Conservation (phyloP, 2,888 invertebrate species). For the Diadegma fenestrale region DNA sequence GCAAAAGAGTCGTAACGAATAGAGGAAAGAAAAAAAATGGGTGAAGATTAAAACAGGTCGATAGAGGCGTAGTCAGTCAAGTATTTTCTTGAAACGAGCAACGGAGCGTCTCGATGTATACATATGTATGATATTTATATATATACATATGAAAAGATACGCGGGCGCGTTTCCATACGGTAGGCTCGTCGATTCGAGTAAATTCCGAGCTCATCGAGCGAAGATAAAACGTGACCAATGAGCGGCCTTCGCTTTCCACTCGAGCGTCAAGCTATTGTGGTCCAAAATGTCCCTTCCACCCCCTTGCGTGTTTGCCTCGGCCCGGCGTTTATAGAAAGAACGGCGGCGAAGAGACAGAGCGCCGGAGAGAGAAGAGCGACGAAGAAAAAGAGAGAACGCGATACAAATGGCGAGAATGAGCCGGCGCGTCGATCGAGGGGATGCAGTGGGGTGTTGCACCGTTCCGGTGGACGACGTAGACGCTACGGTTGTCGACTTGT, state of each 20-base stretch:
- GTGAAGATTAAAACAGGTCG: conserved; percentile 27
- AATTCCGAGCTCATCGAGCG: conserved; percentile 57
- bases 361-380: conserved; percentile 21
- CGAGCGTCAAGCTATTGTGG: conserved; percentile 68
- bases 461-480: conserved; percentile 65
- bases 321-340: conserved; percentile 31
- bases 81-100: conserved; percentile 31
- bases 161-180: conserved; percentile 43
- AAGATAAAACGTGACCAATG: conserved; percentile 72
- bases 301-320: conserved; percentile 13
- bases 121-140: not conserved
- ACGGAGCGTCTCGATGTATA: conserved; percentile 30
- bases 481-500: conserved; percentile 48
- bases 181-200: conserved; percentile 66
- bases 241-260: conserved; percentile 72
- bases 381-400: conserved; percentile 37
- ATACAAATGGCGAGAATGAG: conserved; percentile 54
- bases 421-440: conserved; percentile 66
- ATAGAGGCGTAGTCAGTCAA: conserved; percentile 5
- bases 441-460: conserved; percentile 62
- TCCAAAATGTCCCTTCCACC: conserved; percentile 65
- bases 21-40: not conserved
- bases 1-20: not conserved
- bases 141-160: conserved; percentile 50
- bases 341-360: conserved; percentile 41